Base-by-base conservation (phyloP, 2,888 invertebrate genomes). In the Lacanobia wlatinum region DNA sequence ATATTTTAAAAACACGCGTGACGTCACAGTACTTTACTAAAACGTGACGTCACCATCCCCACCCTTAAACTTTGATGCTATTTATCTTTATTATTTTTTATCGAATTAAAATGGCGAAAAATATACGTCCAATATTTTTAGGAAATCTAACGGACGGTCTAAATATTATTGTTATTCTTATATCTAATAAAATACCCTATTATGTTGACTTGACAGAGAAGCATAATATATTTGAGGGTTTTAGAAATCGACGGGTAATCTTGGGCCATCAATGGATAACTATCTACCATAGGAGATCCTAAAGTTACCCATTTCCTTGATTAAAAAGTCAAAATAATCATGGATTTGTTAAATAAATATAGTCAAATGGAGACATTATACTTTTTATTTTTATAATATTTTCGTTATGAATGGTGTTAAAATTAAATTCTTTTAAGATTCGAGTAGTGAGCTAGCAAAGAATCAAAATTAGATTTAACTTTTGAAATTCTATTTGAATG, bases 401-500 rank as follows among this genome's bases (percentile, higher is more conserved):
- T 60, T 68, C 28, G 52, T 73, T 59, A 48, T 5, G 3, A 16
- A 59, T 46, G 1, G 23, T 76, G 58, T 75, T 50, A 46, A 53
- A 60, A 52, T 56, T 50, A 34, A 59, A 48, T 56, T 52, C n/a
- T 63, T 63, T 14, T 53, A 43, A 55, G 18, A 78, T 58, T 53
- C 28, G 34, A 60, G 52, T 74, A 74, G 77, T 43, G 60, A 69
- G 72, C 70, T 78, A 75, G 75, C 43, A 43, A 58, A 46, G 40
- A 77, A 62, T 61, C 58, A 79, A 58, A 76, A 40, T 38, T 78
- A 76, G 55, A 61, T 58, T 46, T 52, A 73, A 76, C 21, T 65
- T 76, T 78, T 52, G 8, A 78, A 78, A 72, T 72, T 79, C 10
- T 77, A 69, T 75, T 48, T 48, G 14, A n/a, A 75, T 73, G 1